Evolutionary conservation across 2,888 invertebrate species (phyloP), one percentile per base, ranked within the genome.

Genomic region (Fragum sueziense): DNA sequence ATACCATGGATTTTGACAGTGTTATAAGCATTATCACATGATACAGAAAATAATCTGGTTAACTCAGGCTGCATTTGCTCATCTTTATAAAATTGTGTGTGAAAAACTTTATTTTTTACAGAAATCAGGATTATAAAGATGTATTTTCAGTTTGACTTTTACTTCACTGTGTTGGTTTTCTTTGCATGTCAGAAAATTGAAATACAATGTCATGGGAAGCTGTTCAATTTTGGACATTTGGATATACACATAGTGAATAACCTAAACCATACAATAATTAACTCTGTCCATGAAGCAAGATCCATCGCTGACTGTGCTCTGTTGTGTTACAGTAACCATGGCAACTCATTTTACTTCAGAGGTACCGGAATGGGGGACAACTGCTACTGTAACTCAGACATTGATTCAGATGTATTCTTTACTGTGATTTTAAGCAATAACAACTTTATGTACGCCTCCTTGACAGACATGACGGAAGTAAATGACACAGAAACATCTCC

Each of bases 231-330:
- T 61, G 33, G 33, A 61, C 33, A 61, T 31, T 33, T 61, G 61
- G n/a, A 61, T 61, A n/a, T 61, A n/a, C 3, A n/a, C 6, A 33
- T 31, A 33, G n/a, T 9, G 3, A 33, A 33, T 20, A n/a, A 20
- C 4, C 7, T n/a, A 20, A 61, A 61, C 33, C n/a, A 11, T 31
- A 6, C 33, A 1, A 61, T 61, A 6, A 20, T 61, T 4, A 33
- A 61, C 2, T 11, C 33, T 17, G 20, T 33, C 0, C 33, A 33
- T 20, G 4, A 14, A 33, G 33, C 33, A 1, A 61, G 61, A 29
- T 61, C 61, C n/a, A 27, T 61, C 4, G 22, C 61, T 9, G 61
- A 61, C 14, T 61, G 61, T 61, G 61, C 33, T 20, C 20, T 61
- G 6, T 29, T 31, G 61, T 61, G 61, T 33, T 27, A 29, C 20